Base-by-base conservation (phyloP, 2,888 invertebrate species). In the Lithophane ornitopus region DNA sequence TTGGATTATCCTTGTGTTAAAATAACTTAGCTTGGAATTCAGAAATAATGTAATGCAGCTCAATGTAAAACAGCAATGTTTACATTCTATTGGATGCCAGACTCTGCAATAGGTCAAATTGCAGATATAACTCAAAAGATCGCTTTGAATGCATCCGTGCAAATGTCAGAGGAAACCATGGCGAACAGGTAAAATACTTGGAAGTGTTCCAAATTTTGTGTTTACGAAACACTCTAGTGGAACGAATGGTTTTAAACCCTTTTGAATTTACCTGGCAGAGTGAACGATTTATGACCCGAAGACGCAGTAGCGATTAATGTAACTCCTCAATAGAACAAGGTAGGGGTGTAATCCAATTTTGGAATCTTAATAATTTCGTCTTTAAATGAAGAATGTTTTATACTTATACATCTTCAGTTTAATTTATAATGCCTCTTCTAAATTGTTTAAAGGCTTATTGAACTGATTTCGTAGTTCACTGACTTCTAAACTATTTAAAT, bases 21-120 rank as follows among this genome's bases (percentile, higher is more conserved):
- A 72, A 82, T 72, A 39, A 72, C 66, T 62, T 72, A 28, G 19
- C 26, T 67, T 76, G 67, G 70, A 80, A 84, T 74, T 76, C 58
- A 76, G 56, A 73, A 52, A 71, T 67, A 76, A 78, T 72, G 49
- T 65, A 41, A 75, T 83, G 58, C 67, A 68, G 59, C 44, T 70
- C 65, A 71, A 73, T 65, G 71, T 81, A 52, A 78, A 80, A 70
- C 41, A 54, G 65, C 63, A 66, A 73, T 22, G 61, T 78, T 72
- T 76, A 63, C 70, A 82, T 82, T 86, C 63, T 76, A 71, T 70
- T 62, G 65, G 22, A 76, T 80, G 81, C 81, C 62, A 81, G 70
- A 74, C n/a, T 59, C 59, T 71, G 83, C 84, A 85, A 82, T 84
- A 85, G 84, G 80, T 87, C 82, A 85, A 76, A 84, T 75, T 79